These are phyloP conservation scores for Rhagium mordax DNA, from an alignment of 2,888 invertebrate genomes.

Conservation along the genomic window DNA sequence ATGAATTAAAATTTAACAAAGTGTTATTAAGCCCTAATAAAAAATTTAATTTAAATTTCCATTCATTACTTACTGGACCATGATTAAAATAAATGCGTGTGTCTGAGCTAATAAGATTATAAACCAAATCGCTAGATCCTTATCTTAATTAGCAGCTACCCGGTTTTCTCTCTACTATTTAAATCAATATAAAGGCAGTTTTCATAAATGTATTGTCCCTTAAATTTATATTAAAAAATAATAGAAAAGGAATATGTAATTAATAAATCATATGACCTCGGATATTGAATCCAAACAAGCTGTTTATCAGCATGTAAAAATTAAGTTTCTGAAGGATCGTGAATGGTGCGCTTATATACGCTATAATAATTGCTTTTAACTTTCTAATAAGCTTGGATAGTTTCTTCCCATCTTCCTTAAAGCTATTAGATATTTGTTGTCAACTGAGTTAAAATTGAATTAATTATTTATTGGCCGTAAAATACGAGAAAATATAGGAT, in stretches of 20 bases:
- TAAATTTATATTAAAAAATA: constrained; percentile 28
- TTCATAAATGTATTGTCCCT: constrained; percentile 17
- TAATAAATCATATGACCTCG: constrained; percentile 18
- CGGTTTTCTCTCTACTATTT: constrained; percentile 12
- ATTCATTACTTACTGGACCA: constrained; percentile 18
- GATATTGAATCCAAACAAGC: constrained; percentile 15
- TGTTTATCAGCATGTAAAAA: constrained; percentile 14
- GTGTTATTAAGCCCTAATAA: background rate
- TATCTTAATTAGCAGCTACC: constrained; percentile 26
- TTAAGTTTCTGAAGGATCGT: constrained; percentile 22
- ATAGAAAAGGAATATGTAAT: background rate
- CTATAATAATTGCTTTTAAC: constrained; percentile 23
- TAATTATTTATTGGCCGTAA: constrained; percentile 1
- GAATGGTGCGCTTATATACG: constrained; percentile 7
- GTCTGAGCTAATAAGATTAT: constrained; percentile 12
- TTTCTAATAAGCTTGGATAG: constrained; percentile 25
- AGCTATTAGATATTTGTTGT: constrained; percentile 18
- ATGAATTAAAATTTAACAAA: no score
- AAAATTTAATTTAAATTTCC: background rate
- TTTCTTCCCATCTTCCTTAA: constrained; percentile 15
- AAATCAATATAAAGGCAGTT: constrained; percentile 25
- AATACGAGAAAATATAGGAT: background rate
- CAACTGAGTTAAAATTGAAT: constrained; percentile 19
- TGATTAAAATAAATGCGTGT: background rate
- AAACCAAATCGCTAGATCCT: constrained; percentile 23